Evolutionary conservation across 2,113 vertebrate genomes (phyloP), one percentile per base, ranked within the genome.

Genomic region (Ceuthmochares aereus): DNA sequence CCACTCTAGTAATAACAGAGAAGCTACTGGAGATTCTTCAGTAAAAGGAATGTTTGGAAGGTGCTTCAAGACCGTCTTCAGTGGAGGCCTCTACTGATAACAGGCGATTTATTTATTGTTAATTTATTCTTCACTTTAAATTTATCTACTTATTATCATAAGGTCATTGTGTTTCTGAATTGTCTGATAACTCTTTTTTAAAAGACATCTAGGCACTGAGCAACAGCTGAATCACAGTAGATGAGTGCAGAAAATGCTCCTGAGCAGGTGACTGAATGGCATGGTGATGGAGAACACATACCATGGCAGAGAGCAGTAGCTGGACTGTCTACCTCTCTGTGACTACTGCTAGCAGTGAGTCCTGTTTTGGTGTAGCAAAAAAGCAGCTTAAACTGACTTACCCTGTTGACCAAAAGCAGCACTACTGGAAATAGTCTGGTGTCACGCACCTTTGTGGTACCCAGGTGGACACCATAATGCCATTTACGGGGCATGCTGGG

Each of bases 291-390:
- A 69, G 42, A 63, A 22, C 40, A 51, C 1, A 1, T 36, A 15
- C 4, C 0, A 1, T 40, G 56, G 10, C 34, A 54, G 36, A 40
- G 14, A 34, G 14, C 42, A 37, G 34, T 9, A 40, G 36, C 0
- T 40, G 32, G 55, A 42, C 5, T 69, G 29, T 12, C 36, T 62
- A 23, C 54, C 62, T 23, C 40, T 5, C 25, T 73, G 73, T 10
- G 56, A 2, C 47, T 86, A 67, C 52, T 51, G 40, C 18, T 36
- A 77, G 23, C 34, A 54, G 22, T 0, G 2, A 51, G 59, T 51
- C 26, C 22, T 42, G 1, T 21, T 59, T 69, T 63, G 64, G 42
- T 23, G 9, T 14, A 40, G 7, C 17, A 42, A 51, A 63, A 87
- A 55, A 52, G 16, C 13, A 45, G 29, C 21, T 37, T 47, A 17